phyloP scores from a whole-genome alignment of 2,797 vertebrate species.

The Enteromius radiatus region DNA sequence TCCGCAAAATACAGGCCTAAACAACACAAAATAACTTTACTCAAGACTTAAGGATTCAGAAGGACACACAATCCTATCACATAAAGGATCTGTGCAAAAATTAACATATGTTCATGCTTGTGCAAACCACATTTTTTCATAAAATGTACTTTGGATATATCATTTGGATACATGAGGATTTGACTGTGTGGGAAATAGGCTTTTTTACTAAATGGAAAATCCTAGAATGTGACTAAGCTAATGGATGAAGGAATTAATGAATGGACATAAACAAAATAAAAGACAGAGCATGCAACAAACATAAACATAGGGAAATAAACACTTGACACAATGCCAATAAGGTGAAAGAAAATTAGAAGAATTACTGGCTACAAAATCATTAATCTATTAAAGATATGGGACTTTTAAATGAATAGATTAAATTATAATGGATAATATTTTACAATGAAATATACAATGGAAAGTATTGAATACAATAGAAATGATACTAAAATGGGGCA shows the following conservation, averaged over 20 bases:
- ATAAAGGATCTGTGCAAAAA: neutral
- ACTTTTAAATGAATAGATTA: conserved; percentile 5
- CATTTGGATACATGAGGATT: neutral
- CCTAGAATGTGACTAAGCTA: neutral
- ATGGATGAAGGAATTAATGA: conserved; percentile 19
- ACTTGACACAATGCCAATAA: conserved; percentile 30
- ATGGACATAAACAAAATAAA: conserved; percentile 1
- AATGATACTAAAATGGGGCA: conserved; percentile 13
- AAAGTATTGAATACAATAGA: conserved; percentile 25
- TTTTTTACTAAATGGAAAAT: neutral
- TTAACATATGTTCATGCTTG: neutral
- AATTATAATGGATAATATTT: conserved; percentile 7
- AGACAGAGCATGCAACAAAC: conserved; percentile 31
- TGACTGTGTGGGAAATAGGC: conserved; percentile 7
- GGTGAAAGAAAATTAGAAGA: conserved; percentile 12
- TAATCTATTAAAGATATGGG: neutral
- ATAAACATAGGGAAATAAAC: conserved; percentile 23
- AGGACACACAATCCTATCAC: neutral
- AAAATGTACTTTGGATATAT: neutral
- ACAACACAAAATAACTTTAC: neutral
- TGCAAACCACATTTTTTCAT: neutral
- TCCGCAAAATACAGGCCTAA: conserved; percentile 6
- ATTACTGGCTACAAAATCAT: neutral
- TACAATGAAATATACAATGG: conserved; percentile 48
- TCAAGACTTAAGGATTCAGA: neutral